Base-by-base conservation (phyloP, 2,888 invertebrate genomes). In the Orthosia gothica region DNA sequence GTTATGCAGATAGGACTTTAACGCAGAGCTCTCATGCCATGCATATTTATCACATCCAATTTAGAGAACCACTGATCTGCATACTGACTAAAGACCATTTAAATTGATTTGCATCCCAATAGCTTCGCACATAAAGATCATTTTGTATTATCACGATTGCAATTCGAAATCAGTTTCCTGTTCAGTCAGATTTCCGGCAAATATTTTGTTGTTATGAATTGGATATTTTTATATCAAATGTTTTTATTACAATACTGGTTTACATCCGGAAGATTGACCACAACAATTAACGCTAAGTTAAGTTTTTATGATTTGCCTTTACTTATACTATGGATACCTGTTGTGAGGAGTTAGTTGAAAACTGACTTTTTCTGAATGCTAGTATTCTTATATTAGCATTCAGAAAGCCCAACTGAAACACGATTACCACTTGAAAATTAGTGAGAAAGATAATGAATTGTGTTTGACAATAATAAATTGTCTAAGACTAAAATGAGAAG, bases 161-260 rank as follows among this genome's bases (percentile, higher is more conserved):
- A 59, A 54, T 66, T 79, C 55, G 75, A 83, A 82, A 79, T 83
- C 71, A 40, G 69, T 57, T 79, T 81, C 79, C 79, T 47, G 40
- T 71, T 69, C 16, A 57, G 47, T 26, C 61, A 52, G 61, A 62
- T 70, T 71, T 82, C 67, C 79, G 67, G 59, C 47, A 54, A 67
- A 70, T 50, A 23, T 64, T 64, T 70, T 61, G 45, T 59, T 32
- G 54, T 61, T 26, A 63, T 57, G 20, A 82, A 66, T 63, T 77
- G 16, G 18, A 26, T 66, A 50, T 59, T 69, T 64, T 72, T 54
- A 32, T 50, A 61, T 61, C 2, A 59, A 64, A 67, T 18, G 13
- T 55, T 81, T 74, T 76, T 58, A 69, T 69, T 47, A 55, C 49
- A 23, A 32, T 67, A 70, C 59, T 23, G 40, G 58, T 81, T 71